Evolutionary conservation across 2,113 vertebrate genomes (phyloP).

Genomic region (Ptilonorhynchus violaceus): DNA sequence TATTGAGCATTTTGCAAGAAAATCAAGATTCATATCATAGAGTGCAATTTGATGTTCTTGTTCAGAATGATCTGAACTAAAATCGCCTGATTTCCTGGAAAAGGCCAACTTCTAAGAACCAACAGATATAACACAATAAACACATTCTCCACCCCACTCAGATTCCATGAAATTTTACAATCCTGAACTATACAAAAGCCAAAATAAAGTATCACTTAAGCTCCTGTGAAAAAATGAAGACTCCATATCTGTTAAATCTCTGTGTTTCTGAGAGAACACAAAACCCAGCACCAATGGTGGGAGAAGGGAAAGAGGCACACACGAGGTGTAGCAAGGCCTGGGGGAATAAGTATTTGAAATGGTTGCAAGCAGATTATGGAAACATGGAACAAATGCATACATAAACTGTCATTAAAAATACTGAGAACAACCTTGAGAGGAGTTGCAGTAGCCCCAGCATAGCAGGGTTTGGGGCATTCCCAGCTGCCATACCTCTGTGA

Average conservation of each 20-base stretch:
- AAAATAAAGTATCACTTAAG: not conserved
- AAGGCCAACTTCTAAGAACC: not conserved
- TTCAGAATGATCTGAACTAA: not conserved
- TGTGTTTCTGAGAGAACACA: not conserved
- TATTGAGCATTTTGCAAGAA: not conserved
- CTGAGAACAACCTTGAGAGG: not conserved
- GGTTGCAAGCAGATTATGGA: not conserved
- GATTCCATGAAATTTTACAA: not conserved
- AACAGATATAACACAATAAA: not conserved
- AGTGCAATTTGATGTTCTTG: not conserved
- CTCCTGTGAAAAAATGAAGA: not conserved
- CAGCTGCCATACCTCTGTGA: not conserved
- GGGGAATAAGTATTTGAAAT: not conserved
- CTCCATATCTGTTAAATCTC: not conserved
- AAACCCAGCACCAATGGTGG: not conserved
- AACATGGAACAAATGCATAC: not conserved
- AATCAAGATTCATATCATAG: not conserved
- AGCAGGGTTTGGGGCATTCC: not conserved
- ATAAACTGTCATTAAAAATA: not conserved
- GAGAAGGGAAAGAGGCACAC: not conserved
- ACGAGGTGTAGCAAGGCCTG: fast-evolving
- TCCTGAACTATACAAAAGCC: not conserved
- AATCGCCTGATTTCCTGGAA: not conserved
- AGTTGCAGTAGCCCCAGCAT: not conserved
- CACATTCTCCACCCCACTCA: not conserved